Evolutionary conservation across 2,888 invertebrate species (phyloP).

Genomic region (Xylota segnis): DNA sequence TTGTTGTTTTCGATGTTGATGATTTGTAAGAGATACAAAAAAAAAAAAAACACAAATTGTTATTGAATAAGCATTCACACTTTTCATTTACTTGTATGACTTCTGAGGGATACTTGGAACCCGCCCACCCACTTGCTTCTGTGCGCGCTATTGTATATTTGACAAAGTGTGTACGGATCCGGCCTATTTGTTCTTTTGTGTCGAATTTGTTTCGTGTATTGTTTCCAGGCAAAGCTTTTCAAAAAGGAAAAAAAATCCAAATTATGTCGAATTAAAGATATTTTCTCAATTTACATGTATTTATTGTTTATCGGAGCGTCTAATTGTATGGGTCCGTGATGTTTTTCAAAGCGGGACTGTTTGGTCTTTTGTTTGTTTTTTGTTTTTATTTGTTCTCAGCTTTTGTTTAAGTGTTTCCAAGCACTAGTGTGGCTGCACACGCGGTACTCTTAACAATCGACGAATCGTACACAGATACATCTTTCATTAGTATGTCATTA

Average conservation of each 20-base stretch:
- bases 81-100: background rate
- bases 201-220: background rate
- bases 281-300: too few relatives aligned
- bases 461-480: too few relatives aligned
- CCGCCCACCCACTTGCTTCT: background rate
- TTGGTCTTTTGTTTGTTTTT: too few relatives aligned
- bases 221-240: background rate
- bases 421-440: too few relatives aligned
- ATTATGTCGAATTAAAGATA: too few relatives aligned
- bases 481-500: too few relatives aligned
- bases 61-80: slow-evolving; percentile 1
- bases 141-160: background rate
- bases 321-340: too few relatives aligned
- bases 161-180: background rate
- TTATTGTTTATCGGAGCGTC: background rate
- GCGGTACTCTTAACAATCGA: too few relatives aligned
- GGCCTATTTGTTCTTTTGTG: background rate
- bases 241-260: background rate
- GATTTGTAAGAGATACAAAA: background rate
- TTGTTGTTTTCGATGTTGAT: background rate
- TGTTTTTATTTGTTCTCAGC: too few relatives aligned
- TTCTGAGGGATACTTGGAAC: background rate
- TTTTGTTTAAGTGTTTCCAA: too few relatives aligned
- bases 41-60: background rate
- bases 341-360: too few relatives aligned